phyloP scores from a whole-genome alignment of 1,140 invertebrate species.

The Chelonus insularis region DNA sequence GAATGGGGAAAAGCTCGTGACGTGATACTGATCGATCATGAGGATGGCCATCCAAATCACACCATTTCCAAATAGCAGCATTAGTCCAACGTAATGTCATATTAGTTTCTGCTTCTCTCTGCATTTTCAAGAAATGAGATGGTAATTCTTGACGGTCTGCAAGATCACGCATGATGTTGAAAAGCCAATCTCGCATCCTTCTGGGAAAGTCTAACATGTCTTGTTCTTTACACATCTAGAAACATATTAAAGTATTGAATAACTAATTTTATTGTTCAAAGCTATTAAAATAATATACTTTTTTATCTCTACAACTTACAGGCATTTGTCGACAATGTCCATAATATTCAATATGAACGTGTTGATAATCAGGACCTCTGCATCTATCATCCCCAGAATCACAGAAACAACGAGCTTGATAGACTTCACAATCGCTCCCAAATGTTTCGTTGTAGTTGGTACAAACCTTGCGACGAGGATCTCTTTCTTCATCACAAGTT shows the following conservation, averaged over 20 bases:
- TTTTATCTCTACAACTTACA: constrained; percentile 62
- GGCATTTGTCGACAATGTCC: constrained; percentile 79
- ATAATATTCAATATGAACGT: constrained; percentile 93
- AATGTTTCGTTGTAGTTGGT: constrained; percentile 94
- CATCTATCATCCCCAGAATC: constrained; percentile 76
- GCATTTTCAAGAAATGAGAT: constrained; percentile 82
- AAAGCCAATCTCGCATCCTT: constrained; percentile 95
- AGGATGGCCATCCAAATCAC: constrained; percentile 87
- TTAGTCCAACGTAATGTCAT: constrained; percentile 83
- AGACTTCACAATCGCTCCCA: constrained; percentile 88
- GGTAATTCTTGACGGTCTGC: constrained; percentile 86
- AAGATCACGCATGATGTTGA: constrained; percentile 93
- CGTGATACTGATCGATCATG: constrained; percentile 85
- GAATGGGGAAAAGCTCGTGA: constrained; percentile 93
- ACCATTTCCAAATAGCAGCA: constrained; percentile 96
- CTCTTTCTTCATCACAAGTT: constrained; percentile 77
- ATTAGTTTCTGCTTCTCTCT: constrained; percentile 85
- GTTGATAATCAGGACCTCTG: constrained; percentile 72
- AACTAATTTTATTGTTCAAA: neutral
- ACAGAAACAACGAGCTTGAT: constrained; percentile 87
- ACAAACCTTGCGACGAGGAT: constrained; percentile 83
- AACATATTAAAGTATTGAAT: neutral
- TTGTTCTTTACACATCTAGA: constrained; percentile 74
- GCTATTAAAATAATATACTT: no score
- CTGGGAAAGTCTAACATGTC: constrained; percentile 91